Base-by-base conservation (phyloP, 2,797 vertebrate genomes). In the Crocidura indochinensis region DNA sequence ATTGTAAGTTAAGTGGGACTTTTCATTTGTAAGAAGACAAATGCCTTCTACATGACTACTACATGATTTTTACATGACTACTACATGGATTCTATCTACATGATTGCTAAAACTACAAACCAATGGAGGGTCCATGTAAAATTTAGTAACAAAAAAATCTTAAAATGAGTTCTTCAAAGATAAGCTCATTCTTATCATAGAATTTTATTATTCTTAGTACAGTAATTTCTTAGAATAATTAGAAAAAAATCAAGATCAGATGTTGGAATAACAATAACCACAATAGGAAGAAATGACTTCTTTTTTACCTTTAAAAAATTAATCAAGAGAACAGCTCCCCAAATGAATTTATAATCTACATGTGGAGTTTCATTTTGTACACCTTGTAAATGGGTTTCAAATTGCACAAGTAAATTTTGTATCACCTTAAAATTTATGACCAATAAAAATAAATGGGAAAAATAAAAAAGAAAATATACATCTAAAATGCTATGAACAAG, bases 91-190 rank as follows among this genome's bases (percentile, higher is more conserved):
- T 38, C 38, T 38, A 38, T 38, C 38, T 38, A 38, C 38, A 53
- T 31, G 60, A 73, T 15, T 77, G 53, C 26, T 80, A 65, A 72
- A 92, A 82, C 79, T 68, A 79, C 11, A 79, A 10, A 85, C 20
- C 10, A 27, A 47, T 11, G 10, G 38, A 2, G 29, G 7, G 26
- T 10, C 20, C 3, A 64, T 14, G 10, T 62, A 84, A 88, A 88
- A 83, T 69, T 87, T 65, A 93, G 56, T 87, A 94, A 81, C 64
- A 75, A 68, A 74, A 86, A 94, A 38, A 1, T 84, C 31, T 83
- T 89, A 72, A 91, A 84, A 62, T 27, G 27, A 79, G 15, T 26
- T 87, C 19, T 87, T 89, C 60, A 91, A 85, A 73, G 15, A 38
- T 56, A 75, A 80, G 19, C 8, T 72, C 31, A 76, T 29, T 87